Evolutionary conservation across 2,797 vertebrate genomes (phyloP).

Genomic region (Sylvilagus floridanus): DNA sequence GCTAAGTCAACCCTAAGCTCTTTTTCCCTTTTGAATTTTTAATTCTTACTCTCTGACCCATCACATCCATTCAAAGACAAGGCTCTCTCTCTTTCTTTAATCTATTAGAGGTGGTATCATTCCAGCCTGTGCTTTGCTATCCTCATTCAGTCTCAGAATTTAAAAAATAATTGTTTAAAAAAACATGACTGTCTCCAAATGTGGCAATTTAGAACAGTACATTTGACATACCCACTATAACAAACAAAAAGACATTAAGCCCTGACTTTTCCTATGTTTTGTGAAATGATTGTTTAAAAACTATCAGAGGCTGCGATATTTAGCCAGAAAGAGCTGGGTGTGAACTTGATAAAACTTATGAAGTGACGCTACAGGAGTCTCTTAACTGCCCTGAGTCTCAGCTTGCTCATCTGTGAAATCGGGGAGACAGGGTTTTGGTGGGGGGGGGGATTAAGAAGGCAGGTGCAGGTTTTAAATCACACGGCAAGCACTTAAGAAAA

Average conservation of each 20-base stretch:
- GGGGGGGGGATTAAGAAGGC: neutral
- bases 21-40: neutral
- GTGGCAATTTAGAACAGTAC: neutral
- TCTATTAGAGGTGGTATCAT: neutral
- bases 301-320: neutral
- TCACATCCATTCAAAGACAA: neutral
- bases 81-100: neutral
- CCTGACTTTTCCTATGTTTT: neutral
- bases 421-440: no score
- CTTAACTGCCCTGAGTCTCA: neutral
- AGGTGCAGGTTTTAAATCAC: neutral
- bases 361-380: neutral
- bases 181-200: neutral
- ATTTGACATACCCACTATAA: neutral
- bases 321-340: neutral
- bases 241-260: neutral
- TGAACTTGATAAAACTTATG: neutral
- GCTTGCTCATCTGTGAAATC: neutral
- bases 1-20: neutral
- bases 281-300: neutral
- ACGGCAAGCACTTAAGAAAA: neutral
- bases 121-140: neutral
- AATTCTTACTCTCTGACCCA: neutral
- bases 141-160: neutral
- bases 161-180: neutral